Percentiles rank a stretch among this genome's conserved stretches.
phyloP scores from a whole-genome alignment of 2,797 vertebrate species.

The Acrossocheilus fasciatus region DNA sequence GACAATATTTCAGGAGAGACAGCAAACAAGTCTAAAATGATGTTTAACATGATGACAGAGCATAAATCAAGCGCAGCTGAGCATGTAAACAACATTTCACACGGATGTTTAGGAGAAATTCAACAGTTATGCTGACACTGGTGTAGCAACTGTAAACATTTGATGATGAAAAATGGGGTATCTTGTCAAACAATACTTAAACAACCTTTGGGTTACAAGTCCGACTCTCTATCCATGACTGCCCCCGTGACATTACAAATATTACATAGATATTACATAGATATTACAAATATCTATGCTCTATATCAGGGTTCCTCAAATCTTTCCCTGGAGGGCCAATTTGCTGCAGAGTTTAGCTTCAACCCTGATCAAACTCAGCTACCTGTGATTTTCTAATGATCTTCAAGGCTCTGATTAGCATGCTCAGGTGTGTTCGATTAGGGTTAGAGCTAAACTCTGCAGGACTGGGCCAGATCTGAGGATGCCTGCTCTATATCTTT shows the following conservation, averaged over 20 bases:
- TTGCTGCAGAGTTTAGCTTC: too few species aligned
- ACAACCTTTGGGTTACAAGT: too few species aligned
- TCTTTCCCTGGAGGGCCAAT: too few species aligned
- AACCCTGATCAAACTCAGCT: too few species aligned
- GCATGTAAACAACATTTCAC: conserved; percentile 3
- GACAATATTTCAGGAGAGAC: neutral
- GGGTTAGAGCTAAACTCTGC: too few species aligned
- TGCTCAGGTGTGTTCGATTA: too few species aligned
- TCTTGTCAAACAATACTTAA: neutral
- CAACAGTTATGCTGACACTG: neutral
- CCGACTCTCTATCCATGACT: too few species aligned
- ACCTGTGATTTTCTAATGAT: too few species aligned
- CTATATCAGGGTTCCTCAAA: neutral
- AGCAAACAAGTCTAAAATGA: neutral
- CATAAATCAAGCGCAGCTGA: neutral
- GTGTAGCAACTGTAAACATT: neutral
- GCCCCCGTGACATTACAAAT: too few species aligned
- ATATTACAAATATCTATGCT: neutral
- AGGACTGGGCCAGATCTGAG: too few species aligned
- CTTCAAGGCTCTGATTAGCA: too few species aligned
- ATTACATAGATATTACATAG: too few species aligned
- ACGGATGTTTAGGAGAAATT: neutral
- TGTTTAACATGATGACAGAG: neutral
- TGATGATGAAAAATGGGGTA: neutral
- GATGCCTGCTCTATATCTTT: neutral